These are phyloP conservation scores for Heliconius ismenius DNA, from an alignment of 2,888 invertebrate genomes.

Conservation along the genomic window DNA sequence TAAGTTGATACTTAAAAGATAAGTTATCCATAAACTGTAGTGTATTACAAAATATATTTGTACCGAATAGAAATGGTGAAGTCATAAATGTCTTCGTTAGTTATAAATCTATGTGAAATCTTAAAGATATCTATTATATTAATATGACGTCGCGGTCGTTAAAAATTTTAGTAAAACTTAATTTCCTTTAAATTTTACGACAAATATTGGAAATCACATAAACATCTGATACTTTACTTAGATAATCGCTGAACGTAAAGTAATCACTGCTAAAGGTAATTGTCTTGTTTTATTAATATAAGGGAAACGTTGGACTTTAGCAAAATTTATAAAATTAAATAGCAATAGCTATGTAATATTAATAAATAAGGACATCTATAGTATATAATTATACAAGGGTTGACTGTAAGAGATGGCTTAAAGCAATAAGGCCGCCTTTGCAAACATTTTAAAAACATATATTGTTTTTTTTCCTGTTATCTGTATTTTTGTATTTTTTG, in stretches of 20 bases:
- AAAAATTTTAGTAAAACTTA: slow-evolving; percentile 31
- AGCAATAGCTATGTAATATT: neutral
- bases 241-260: slow-evolving; percentile 18
- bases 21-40: slow-evolving; percentile 41
- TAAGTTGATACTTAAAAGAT: slow-evolving; percentile 41
- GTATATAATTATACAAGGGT: neutral
- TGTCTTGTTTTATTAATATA: slow-evolving; percentile 11
- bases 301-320: neutral
- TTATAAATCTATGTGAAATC: slow-evolving; percentile 50
- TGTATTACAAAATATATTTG: slow-evolving; percentile 41
- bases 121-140: slow-evolving; percentile 45
- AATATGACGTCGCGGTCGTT: slow-evolving; percentile 31
- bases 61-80: slow-evolving; percentile 38
- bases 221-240: slow-evolving; percentile 22
- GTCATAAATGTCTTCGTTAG: slow-evolving; percentile 47
- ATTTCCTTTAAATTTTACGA: slow-evolving; percentile 38
- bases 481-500: too few species aligned
- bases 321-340: neutral
- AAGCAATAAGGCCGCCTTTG: too few species aligned
- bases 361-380: neutral
- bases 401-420: too few species aligned
- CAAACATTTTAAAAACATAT: too few species aligned
- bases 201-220: slow-evolving; percentile 32
- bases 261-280: slow-evolving; percentile 14
- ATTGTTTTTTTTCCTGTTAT: too few species aligned